Evolutionary conservation across 2,888 invertebrate genomes (phyloP).

Genomic region (Ormyrus thymus): DNA sequence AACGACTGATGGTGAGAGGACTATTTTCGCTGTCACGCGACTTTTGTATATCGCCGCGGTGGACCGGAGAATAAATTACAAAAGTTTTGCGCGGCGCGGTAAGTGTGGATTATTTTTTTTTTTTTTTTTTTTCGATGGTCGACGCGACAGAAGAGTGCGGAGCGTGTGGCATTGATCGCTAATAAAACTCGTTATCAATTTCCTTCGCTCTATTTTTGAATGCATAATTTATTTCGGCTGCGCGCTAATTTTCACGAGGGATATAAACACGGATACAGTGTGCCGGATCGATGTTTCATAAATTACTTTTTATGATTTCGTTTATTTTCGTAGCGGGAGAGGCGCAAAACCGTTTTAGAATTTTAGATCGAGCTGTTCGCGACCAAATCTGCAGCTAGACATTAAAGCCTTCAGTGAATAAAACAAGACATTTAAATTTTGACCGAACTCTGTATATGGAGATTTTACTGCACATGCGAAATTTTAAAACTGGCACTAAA

Average conservation of each 20-base stretch:
- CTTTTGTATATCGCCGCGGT: background rate
- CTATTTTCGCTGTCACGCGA: conserved; percentile 33
- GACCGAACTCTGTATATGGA: too few species aligned
- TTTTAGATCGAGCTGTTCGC: too few species aligned
- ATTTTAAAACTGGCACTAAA: too few species aligned
- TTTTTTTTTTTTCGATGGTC: background rate
- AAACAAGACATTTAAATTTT: too few species aligned
- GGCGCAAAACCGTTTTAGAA: too few species aligned
- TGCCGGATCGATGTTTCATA: conserved; percentile 14
- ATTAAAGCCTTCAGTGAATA: too few species aligned
- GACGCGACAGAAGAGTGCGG: too few species aligned
- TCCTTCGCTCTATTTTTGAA: background rate
- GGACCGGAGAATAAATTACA: conserved; percentile 18
- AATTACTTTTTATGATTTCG: conserved; percentile 2
- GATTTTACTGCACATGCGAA: too few species aligned
- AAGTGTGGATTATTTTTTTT: background rate
- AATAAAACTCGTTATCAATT: conserved; percentile 32
- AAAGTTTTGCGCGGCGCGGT: background rate
- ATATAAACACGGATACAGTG: background rate
- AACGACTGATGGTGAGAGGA: background rate
- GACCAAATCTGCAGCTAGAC: too few species aligned
- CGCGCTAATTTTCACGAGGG: conserved; percentile 27
- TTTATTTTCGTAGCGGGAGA: background rate
- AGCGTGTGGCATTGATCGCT: background rate
- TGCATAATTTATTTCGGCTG: background rate